Evolutionary conservation across 2,113 vertebrate species (phyloP).

Genomic region (human): DNA sequence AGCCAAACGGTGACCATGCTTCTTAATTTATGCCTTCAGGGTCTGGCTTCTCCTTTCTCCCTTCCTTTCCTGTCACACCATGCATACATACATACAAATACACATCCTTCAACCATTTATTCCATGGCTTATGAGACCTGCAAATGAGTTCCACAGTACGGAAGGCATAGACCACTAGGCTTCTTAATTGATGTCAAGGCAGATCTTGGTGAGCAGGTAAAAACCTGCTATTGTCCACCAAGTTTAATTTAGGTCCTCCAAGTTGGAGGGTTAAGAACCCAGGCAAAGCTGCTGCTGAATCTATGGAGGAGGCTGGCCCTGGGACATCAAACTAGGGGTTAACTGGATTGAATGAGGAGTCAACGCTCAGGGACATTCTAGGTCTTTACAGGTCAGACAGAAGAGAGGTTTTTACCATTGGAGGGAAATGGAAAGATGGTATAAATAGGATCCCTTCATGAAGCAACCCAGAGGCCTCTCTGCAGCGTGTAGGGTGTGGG

Average conservation of each 20-base stretch:
- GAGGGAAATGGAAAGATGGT: neutral
- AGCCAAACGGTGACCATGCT: neutral
- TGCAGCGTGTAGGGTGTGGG: neutral
- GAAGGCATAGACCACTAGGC: neutral
- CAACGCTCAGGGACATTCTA: constrained; percentile 60
- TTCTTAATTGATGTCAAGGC: neutral
- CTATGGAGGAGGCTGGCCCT: neutral
- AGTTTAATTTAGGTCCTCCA: neutral
- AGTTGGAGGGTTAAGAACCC: neutral
- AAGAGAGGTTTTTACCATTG: neutral
- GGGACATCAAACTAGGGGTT: neutral
- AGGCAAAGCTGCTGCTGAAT: constrained; percentile 7
- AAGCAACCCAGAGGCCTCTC: neutral
- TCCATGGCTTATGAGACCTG: neutral
- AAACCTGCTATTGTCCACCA: constrained; percentile 7
- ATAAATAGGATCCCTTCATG: neutral
- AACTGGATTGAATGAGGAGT: constrained; percentile 23
- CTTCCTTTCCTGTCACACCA: neutral
- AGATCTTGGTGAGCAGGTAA: neutral
- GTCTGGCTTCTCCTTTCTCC: neutral
- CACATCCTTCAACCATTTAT: neutral
- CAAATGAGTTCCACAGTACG: neutral
- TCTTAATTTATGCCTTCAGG: neutral
- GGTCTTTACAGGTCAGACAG: constrained; percentile 18
- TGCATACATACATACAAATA: neutral